Evolutionary conservation across 2,888 invertebrate species (phyloP).

Genomic region (Acholoe squamosa): DNA sequence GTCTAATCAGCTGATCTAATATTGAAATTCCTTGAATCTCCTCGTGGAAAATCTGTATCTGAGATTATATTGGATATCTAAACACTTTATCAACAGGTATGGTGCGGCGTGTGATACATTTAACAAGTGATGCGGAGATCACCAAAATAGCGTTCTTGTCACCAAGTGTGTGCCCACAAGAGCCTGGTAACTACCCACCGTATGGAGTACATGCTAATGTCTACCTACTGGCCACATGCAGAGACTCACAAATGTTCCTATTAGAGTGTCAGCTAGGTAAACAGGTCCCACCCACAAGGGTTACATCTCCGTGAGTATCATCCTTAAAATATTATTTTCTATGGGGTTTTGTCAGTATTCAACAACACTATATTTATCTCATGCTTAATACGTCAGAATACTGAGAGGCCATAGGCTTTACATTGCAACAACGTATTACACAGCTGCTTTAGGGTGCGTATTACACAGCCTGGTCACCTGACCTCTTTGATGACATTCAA

Average conservation of each 20-base stretch:
- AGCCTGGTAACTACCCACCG: constrained; percentile 59
- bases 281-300: background rate
- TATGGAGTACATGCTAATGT: constrained; percentile 62
- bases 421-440: no score
- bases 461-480: no score
- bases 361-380: no score
- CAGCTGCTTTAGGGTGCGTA: no score
- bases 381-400: no score
- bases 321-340: no score
- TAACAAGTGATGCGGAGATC: constrained; percentile 40
- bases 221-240: constrained; percentile 63
- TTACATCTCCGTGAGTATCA: constrained; percentile 22
- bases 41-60: background rate
- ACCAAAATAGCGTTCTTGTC: constrained; percentile 58
- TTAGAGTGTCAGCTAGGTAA: constrained; percentile 33
- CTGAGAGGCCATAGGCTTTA: no score
- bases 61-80: background rate
- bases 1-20: no score
- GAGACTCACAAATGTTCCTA: constrained; percentile 61
- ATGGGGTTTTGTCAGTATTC: no score
- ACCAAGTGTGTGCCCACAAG: constrained; percentile 64
- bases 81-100: constrained; percentile 39
- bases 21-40: no score
- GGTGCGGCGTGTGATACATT: constrained; percentile 50
- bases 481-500: no score